Conservation (phyloP, 2,888 invertebrate genomes). For the Eupithecia vulgata region DNA sequence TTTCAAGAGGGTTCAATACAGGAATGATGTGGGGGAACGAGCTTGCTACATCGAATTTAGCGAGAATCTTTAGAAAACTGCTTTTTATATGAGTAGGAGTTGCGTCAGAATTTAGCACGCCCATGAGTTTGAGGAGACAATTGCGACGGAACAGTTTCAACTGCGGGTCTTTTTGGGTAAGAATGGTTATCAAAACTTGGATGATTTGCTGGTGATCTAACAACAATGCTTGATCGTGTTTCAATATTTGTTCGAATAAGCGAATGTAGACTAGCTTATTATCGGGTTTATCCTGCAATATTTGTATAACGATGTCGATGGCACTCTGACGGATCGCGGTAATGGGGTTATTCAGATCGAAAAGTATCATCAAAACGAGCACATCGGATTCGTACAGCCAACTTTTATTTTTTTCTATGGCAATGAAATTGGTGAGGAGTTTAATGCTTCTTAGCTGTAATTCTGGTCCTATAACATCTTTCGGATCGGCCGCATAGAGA, state of each 20-base stretch:
- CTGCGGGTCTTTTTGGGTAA: conserved; percentile 82
- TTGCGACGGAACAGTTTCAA: conserved; percentile 70
- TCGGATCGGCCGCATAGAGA: conserved; percentile 70
- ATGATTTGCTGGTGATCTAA: conserved; percentile 87
- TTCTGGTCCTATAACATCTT: conserved; percentile 74
- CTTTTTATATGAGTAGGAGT: conserved; percentile 75
- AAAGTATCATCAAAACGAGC: conserved; percentile 82
- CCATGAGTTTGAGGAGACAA: conserved; percentile 66
- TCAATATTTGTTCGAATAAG: conserved; percentile 75
- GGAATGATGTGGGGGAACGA: conserved; percentile 71
- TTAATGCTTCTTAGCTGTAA: conserved; percentile 82
- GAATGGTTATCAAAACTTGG: conserved; percentile 84
- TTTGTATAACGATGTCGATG: conserved; percentile 77
- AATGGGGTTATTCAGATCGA: conserved; percentile 82
- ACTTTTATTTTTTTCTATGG: conserved; percentile 55
- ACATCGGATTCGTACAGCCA: conserved; percentile 76
- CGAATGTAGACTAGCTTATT: conserved; percentile 70
- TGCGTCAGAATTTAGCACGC: conserved; percentile 64
- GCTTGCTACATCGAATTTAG: conserved; percentile 72
- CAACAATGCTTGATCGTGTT: conserved; percentile 84
- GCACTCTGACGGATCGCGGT: conserved; percentile 82
- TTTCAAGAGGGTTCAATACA: conserved; percentile 59
- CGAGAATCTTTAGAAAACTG: conserved; percentile 75
- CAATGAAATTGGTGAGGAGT: conserved; percentile 63
- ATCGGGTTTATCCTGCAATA: conserved; percentile 62